These are phyloP conservation scores for Lasioglossum oenotherae DNA, from an alignment of 2,888 invertebrate genomes.

Conservation along the genomic window DNA sequence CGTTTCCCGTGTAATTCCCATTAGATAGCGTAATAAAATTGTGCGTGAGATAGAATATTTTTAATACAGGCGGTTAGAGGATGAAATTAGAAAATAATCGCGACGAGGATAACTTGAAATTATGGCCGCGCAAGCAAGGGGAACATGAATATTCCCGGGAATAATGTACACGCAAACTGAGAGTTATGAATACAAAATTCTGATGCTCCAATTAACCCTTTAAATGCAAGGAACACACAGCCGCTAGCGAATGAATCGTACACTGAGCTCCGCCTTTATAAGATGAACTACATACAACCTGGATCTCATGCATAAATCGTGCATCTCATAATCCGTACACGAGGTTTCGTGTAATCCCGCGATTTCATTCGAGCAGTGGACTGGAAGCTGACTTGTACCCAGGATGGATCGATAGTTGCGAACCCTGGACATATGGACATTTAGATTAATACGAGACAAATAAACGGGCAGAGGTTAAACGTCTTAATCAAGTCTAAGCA, in stretches of 20 bases:
- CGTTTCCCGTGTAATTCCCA: background rate
- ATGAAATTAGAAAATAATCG: conserved; percentile 2
- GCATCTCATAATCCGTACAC: background rate
- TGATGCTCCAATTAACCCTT: background rate
- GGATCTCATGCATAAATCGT: conserved; percentile 7
- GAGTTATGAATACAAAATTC: background rate
- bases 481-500: too few relatives aligned
- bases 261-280: background rate
- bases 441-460: too few relatives aligned
- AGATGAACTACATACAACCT: background rate
- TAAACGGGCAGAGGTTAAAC: too few relatives aligned
- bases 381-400: background rate
- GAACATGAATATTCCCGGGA: background rate
- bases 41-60: background rate
- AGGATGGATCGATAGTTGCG: background rate
- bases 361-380: background rate
- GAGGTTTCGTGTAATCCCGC: background rate
- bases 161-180: background rate
- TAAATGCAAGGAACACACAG: background rate
- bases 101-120: background rate
- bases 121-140: background rate
- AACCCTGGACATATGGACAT: background rate
- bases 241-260: background rate
- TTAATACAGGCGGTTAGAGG: background rate
- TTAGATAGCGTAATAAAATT: background rate